Conservation (phyloP, 2,797 vertebrate genomes). For the Selene dorsalis region DNA sequence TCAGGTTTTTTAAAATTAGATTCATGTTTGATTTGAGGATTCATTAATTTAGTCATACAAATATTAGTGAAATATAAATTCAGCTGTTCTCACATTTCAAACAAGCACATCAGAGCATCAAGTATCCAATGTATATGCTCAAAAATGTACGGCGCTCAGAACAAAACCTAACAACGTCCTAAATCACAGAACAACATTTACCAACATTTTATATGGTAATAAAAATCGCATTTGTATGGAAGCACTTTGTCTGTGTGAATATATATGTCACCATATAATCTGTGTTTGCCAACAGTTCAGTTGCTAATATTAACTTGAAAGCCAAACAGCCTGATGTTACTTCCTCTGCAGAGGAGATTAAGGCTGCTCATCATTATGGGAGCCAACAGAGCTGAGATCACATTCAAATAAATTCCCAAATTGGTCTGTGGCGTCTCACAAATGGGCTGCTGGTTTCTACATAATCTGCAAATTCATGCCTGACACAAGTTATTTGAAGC, state of each 20-base stretch:
- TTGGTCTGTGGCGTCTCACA: slow-evolving; percentile 37
- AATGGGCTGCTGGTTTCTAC: slow-evolving; percentile 40
- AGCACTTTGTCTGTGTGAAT: background rate
- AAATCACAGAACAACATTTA: slow-evolving; percentile 1
- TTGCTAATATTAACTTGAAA: slow-evolving; percentile 53
- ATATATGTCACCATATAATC: slow-evolving; percentile 14
- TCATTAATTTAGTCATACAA: background rate
- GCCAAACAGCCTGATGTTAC: slow-evolving; percentile 51
- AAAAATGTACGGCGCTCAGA: background rate
- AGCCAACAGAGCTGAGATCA: slow-evolving; percentile 40
- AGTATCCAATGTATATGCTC: background rate
- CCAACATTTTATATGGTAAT: background rate
- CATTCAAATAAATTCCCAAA: slow-evolving; percentile 50
- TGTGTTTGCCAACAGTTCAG: slow-evolving; percentile 41
- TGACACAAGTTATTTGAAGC: slow-evolving; percentile 17
- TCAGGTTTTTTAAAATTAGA: background rate
- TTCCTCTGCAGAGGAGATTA: slow-evolving; percentile 58
- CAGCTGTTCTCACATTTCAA: background rate
- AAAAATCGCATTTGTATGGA: background rate
- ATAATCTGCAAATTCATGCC: slow-evolving; percentile 48
- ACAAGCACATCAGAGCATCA: background rate
- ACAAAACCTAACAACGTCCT: background rate
- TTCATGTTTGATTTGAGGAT: background rate
- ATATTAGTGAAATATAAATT: slow-evolving; percentile 3
- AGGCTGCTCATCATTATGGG: slow-evolving; percentile 45